Percentiles rank a stretch among this genome's conserved stretches.
These are phyloP conservation scores for Plagodis dolabraria DNA, from an alignment of 2,888 invertebrate genomes.

Conservation along the genomic window DNA sequence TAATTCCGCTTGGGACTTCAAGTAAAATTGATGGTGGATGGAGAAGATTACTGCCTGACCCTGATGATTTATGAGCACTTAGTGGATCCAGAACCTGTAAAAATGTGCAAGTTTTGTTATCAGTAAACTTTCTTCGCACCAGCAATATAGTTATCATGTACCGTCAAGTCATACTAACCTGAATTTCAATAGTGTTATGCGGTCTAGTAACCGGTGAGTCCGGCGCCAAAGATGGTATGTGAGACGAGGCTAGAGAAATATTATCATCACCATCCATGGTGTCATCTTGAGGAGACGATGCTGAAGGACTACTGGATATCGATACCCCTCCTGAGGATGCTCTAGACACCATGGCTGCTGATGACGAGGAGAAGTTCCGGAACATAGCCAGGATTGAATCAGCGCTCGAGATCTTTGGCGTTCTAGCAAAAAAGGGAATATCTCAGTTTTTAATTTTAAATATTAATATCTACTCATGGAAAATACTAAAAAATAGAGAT, in stretches of 20 bases:
- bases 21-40: conserved; percentile 91
- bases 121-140: no score
- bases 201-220: conserved; percentile 86
- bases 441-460: background rate
- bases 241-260: conserved; percentile 88
- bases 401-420: conserved; percentile 89
- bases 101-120: background rate
- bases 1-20: conserved; percentile 90
- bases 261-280: conserved; percentile 87
- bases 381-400: conserved; percentile 93
- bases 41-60: conserved; percentile 85
- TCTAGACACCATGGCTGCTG: conserved; percentile 84
- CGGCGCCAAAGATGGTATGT: conserved; percentile 82
- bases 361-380: conserved; percentile 88
- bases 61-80: conserved; percentile 86
- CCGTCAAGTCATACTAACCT: conserved; percentile 50
- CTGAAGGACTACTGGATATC: conserved; percentile 89
- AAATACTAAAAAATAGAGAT: no score
- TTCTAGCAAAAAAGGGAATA: conserved; percentile 54
- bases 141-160: no score
- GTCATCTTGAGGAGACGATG: conserved; percentile 90
- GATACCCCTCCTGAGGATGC: conserved; percentile 87
- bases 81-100: conserved; percentile 87
- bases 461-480: no score
- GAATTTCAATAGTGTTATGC: conserved; percentile 78